phyloP scores from a whole-genome alignment of 2,113 vertebrate genomes.

The Nicator chloris region DNA sequence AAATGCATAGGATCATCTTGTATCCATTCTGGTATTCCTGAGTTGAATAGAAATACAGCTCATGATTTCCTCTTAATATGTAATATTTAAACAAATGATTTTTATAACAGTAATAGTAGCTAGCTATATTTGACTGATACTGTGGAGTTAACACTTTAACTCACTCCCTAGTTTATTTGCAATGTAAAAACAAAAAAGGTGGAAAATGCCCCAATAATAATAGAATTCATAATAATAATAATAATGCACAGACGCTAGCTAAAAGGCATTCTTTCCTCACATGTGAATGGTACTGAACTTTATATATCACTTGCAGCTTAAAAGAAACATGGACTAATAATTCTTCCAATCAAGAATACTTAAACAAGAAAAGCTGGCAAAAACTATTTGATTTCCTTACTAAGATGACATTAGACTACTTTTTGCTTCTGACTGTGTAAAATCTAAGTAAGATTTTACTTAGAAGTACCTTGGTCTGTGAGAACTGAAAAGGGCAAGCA shows the following conservation, averaged over 20 bases:
- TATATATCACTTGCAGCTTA: not conserved
- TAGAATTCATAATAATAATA: not conserved
- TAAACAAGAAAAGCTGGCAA: not conserved
- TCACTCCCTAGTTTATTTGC: not conserved
- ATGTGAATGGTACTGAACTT: not conserved
- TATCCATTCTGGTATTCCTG: not conserved
- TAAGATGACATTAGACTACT: not conserved
- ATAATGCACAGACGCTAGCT: not conserved
- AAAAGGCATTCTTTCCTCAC: not conserved
- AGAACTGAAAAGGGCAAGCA: not conserved
- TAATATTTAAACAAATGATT: not conserved
- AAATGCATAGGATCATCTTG: not conserved
- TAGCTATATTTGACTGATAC: not conserved
- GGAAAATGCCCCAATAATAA: not conserved
- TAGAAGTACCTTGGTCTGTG: not conserved
- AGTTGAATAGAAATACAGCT: not conserved
- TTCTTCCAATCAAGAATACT: not conserved
- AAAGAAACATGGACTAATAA: not conserved
- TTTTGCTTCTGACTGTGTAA: not conserved
- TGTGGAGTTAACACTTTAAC: not conserved
- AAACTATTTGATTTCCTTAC: not conserved
- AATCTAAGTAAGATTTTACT: not conserved
- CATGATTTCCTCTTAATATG: not conserved
- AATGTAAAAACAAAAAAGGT: not conserved
- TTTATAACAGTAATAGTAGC: not conserved